phyloP scores from a whole-genome alignment of 2,797 vertebrate species.

The Phataginus tricuspis region DNA sequence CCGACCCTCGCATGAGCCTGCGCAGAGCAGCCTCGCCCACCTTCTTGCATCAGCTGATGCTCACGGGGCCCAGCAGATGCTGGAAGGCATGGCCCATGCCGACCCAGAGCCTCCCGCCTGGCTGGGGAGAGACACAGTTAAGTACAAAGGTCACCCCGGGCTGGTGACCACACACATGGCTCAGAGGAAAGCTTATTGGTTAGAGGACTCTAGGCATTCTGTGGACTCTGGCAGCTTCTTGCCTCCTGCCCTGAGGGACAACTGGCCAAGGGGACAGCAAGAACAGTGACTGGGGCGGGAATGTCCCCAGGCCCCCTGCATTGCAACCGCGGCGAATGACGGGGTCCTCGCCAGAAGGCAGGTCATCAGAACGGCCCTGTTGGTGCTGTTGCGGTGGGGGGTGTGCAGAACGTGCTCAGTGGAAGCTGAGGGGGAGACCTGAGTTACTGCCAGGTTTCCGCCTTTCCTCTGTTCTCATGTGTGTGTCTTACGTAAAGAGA shows the following conservation, averaged over 20 bases:
- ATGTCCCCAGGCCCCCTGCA: not conserved
- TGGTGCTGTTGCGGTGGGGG: no score
- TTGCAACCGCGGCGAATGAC: rapidly evolving
- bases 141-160: not conserved
- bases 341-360: not conserved
- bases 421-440: not conserved
- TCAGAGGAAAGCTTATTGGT: not conserved
- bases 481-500: not conserved
- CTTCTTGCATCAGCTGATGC: not conserved
- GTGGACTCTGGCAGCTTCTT: not conserved
- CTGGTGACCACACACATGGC: not conserved
- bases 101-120: not conserved
- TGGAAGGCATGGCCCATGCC: not conserved
- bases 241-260: not conserved
- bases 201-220: not conserved
- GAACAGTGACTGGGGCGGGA: rapidly evolving
- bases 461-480: rapidly evolving
- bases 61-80: not conserved
- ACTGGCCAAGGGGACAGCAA: not conserved
- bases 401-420: no score
- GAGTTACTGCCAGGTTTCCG: rapidly evolving
- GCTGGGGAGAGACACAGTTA: not conserved
- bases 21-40: not conserved
- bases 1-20: rapidly evolving
- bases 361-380: rapidly evolving